Evolutionary conservation across 2,797 vertebrate genomes (phyloP).

Genomic region (Columba guinea): DNA sequence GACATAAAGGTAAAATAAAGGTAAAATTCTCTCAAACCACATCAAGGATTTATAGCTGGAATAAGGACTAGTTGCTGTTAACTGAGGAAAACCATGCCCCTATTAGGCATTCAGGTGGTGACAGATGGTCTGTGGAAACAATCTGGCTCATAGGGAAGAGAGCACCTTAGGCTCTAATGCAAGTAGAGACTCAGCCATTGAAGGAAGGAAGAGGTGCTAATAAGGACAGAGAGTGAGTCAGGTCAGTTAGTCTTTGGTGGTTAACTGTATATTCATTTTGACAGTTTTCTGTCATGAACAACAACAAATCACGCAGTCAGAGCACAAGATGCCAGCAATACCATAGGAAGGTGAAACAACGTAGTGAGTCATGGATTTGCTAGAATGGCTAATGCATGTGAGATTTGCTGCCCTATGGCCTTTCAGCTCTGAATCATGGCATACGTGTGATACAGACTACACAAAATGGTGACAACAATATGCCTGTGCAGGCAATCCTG

Average conservation of each 20-base stretch:
- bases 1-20: not conserved
- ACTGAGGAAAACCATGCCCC: not conserved
- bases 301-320: not conserved
- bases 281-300: not conserved
- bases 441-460: not conserved
- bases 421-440: not conserved
- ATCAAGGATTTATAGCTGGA: not conserved
- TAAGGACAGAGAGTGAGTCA: not conserved
- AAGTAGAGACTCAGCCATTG: not conserved
- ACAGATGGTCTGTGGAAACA: not conserved
- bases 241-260: not conserved
- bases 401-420: not conserved
- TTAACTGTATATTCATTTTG: not conserved
- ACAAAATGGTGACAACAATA: not conserved
- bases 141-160: not conserved
- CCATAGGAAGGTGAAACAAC: not conserved
- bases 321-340: not conserved
- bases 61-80: not conserved
- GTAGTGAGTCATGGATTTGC: conserved; percentile 2
- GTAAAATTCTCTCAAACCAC: not conserved
- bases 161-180: not conserved
- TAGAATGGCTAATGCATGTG: not conserved
- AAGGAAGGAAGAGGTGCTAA: not conserved
- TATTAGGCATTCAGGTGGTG: not conserved
- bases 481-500: not conserved